Percentiles rank a stretch among this genome's conserved stretches.
These are phyloP conservation scores for Mythimna pallens DNA, from an alignment of 2,888 invertebrate species.

Conservation along the genomic window DNA sequence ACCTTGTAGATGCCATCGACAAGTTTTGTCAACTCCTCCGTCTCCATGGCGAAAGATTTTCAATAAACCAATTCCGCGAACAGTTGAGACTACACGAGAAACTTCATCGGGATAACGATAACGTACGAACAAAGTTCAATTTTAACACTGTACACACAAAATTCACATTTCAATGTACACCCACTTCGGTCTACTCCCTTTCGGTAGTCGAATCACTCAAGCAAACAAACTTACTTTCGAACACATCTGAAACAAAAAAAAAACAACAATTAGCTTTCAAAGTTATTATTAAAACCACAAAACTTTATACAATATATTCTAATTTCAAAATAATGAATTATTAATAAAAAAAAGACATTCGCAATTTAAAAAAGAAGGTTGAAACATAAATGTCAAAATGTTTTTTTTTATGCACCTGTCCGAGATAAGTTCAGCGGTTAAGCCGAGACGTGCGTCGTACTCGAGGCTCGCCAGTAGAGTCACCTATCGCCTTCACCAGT, in stretches of 20 bases:
- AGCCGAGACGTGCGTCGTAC: constrained; percentile 82
- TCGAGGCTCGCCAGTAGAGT: constrained; percentile 80
- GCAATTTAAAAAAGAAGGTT: constrained; percentile 9
- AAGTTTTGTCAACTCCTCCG: constrained; percentile 97
- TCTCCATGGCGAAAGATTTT: constrained; percentile 92
- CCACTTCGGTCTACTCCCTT: constrained; percentile 69
- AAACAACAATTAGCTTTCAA: constrained; percentile 68
- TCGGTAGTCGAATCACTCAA: constrained; percentile 79
- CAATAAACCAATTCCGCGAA: constrained; percentile 77
- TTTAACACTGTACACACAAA: constrained; percentile 84
- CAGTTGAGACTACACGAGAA: constrained; percentile 82
- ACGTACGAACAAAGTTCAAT: constrained; percentile 79
- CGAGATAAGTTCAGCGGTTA: constrained; percentile 64
- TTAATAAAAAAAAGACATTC: not conserved
- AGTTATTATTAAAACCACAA: constrained; percentile 16
- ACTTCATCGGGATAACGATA: constrained; percentile 84
- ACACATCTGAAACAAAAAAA: constrained; percentile 88
- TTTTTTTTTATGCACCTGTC: constrained; percentile 71
- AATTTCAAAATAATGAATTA: constrained; percentile 2
- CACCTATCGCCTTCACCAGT: constrained; percentile 77
- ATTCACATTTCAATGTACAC: constrained; percentile 88
- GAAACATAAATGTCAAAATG: constrained; percentile 29
- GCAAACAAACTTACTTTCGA: constrained; percentile 82
- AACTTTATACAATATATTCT: constrained; percentile 16
- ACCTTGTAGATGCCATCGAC: constrained; percentile 98